A percentile compares a stretch with the other conserved stretches of the same genome.
These are phyloP conservation scores for Reticulitermes lucifugus DNA, from an alignment of 2,888 invertebrate species.

Conservation along the genomic window DNA sequence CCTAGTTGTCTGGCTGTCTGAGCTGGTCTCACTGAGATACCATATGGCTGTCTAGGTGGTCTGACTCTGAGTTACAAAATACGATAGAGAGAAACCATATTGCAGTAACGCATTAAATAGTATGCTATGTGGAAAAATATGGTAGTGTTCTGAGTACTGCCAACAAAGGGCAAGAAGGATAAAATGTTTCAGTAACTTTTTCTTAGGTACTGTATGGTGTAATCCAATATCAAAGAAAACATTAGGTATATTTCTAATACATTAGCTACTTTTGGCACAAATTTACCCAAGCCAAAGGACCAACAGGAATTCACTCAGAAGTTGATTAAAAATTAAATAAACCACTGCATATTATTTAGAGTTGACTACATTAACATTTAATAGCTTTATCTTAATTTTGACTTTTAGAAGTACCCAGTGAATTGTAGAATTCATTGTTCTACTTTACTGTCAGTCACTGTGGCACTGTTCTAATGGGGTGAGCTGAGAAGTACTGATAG, in stretches of 20 bases:
- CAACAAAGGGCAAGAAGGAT: background rate
- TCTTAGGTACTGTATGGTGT: background rate
- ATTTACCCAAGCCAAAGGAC: too few species aligned
- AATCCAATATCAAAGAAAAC: too few species aligned
- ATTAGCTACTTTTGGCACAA: too few species aligned
- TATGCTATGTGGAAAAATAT: background rate
- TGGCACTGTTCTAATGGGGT: constrained; percentile 13
- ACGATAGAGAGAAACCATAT: background rate
- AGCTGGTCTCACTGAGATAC: background rate
- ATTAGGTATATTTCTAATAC: too few species aligned
- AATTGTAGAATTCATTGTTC: too few species aligned
- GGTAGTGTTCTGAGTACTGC: background rate
- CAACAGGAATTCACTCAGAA: too few species aligned
- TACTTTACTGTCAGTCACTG: background rate
- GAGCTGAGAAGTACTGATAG: background rate
- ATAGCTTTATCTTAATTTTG: too few species aligned
- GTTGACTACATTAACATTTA: too few species aligned
- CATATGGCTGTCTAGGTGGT: background rate
- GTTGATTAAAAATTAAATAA: too few species aligned
- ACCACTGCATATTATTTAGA: too few species aligned
- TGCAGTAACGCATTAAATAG: background rate
- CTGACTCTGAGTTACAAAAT: background rate
- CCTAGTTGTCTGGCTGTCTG: background rate
- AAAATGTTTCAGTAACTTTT: background rate
- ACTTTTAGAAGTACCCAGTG: too few species aligned